Conservation (phyloP, 2,797 vertebrate species). For the Galagoides demidoff region DNA sequence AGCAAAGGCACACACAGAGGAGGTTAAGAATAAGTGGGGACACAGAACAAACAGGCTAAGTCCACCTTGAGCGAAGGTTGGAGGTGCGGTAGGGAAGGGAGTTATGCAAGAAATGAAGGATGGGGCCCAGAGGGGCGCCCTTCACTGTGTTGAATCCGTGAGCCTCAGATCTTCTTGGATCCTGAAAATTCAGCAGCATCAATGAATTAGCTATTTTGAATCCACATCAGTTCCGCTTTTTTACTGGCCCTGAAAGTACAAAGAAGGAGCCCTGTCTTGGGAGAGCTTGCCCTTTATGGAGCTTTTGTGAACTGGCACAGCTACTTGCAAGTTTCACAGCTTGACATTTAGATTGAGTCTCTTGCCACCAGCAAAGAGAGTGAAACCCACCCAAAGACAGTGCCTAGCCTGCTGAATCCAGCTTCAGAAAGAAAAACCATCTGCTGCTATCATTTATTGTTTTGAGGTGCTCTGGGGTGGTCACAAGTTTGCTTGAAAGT, state of each 20-base stretch:
- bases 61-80: slow-evolving; percentile 62
- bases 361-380: not conserved
- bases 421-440: not conserved
- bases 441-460: not conserved
- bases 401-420: not conserved
- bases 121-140: not conserved
- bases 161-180: not conserved
- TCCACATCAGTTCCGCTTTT: not conserved
- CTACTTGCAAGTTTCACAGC: not conserved
- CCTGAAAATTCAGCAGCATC: not conserved
- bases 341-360: not conserved
- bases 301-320: not conserved
- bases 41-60: slow-evolving; percentile 58
- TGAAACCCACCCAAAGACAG: not conserved
- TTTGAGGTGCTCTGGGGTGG: not conserved
- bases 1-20: slow-evolving; percentile 59
- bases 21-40: slow-evolving; percentile 51
- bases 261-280: not conserved
- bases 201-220: not conserved
- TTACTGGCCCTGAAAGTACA: not conserved
- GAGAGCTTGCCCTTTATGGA: not conserved
- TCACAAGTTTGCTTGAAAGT: not conserved
- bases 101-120: slow-evolving; percentile 12
- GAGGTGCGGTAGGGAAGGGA: not conserved
- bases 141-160: not conserved